A percentile compares a stretch with the other conserved stretches of the same genome.
Conservation (phyloP, 37 sponge, comb jelly and placozoan species). For the Haliclona indistincta region DNA sequence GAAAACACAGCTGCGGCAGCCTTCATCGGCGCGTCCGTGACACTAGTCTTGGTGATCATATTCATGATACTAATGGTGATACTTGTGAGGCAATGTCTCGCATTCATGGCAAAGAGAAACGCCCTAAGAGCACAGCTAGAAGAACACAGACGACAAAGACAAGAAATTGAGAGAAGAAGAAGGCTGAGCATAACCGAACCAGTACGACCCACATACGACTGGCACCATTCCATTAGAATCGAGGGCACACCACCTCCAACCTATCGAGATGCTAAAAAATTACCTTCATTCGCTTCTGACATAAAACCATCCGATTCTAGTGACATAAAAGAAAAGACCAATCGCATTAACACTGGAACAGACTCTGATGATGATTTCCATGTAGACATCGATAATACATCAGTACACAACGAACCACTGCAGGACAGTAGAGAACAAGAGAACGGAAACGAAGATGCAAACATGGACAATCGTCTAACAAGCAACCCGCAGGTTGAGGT, state of each 20-base stretch:
- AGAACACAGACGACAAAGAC: conserved; percentile 25
- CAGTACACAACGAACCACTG: not conserved
- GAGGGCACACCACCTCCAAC: conserved; percentile 72
- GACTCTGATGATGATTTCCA: not conserved
- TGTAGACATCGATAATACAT: not conserved
- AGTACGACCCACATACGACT: conserved; percentile 74
- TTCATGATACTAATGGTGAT: conserved; percentile 79
- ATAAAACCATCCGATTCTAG: not conserved
- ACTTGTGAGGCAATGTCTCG: conserved; percentile 71
- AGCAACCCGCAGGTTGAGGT: no score
- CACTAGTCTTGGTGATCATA: conserved; percentile 69
- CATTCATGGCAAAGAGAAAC: conserved; percentile 54
- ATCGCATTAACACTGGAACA: not conserved
- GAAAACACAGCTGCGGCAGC: conserved; percentile 47
- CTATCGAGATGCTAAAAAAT: conserved; percentile 66
- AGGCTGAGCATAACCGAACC: conserved; percentile 55
- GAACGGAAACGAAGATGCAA: not conserved
- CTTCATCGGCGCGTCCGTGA: conserved; percentile 83
- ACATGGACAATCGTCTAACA: no score
- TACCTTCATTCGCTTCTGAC: conserved; percentile 39
- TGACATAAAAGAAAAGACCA: conserved; percentile 4
- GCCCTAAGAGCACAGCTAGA: conserved; percentile 22
- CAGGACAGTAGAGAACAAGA: not conserved
- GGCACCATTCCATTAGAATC: conserved; percentile 80
- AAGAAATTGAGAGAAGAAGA: conserved; percentile 30